These are phyloP conservation scores for Trichosurus vulpecula DNA, from an alignment of 2,797 vertebrate genomes.

Conservation along the genomic window DNA sequence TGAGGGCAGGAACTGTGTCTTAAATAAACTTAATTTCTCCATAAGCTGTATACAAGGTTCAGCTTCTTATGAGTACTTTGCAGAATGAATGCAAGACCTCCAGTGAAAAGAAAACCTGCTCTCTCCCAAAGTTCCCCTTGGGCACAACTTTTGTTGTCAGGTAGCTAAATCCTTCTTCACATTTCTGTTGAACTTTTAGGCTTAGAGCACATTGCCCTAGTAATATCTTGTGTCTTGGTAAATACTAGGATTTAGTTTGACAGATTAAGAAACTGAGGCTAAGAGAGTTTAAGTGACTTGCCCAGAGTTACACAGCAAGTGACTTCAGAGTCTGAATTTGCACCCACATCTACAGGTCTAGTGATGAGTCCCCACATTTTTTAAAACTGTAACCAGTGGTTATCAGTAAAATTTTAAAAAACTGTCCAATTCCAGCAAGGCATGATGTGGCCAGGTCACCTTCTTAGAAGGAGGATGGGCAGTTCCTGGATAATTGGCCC, in stretches of 20 bases:
- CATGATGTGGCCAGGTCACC: neutral
- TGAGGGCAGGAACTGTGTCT: neutral
- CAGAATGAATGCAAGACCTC: neutral
- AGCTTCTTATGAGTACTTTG: neutral
- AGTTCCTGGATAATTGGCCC: slow-evolving; percentile 80
- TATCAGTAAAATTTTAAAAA: neutral
- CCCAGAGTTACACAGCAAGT: neutral
- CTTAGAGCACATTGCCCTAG: neutral
- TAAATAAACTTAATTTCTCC: neutral
- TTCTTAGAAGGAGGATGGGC: neutral
- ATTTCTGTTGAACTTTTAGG: neutral
- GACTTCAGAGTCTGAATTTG: neutral
- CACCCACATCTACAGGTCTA: neutral
- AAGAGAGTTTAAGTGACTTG: neutral
- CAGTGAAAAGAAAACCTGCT: neutral
- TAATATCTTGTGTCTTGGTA: neutral
- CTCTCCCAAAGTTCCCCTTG: neutral
- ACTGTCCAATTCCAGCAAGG: neutral
- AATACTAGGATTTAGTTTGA: neutral
- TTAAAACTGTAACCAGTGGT: neutral
- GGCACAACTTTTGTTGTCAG: neutral
- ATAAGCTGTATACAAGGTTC: neutral
- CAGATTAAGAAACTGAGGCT: no score
- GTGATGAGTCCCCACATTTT: neutral
- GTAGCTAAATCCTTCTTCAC: neutral